These are phyloP conservation scores for Mobula hypostoma DNA, from an alignment of 2,113 vertebrate genomes.

Conservation along the genomic window DNA sequence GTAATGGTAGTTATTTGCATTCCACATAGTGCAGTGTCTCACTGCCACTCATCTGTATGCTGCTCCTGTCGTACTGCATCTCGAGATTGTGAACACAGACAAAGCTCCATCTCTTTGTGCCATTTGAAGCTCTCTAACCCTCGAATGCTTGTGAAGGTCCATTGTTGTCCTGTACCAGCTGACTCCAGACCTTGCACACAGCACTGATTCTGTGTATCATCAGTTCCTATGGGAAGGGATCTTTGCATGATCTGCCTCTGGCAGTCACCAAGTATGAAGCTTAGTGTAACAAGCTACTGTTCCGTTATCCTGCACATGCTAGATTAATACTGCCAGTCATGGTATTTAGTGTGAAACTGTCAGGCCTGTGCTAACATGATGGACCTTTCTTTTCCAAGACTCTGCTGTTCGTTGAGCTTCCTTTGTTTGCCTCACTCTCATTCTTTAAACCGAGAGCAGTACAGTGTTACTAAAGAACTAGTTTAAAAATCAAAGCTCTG, in stretches of 20 bases:
- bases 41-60: conserved; percentile 37
- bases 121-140: conserved; percentile 34
- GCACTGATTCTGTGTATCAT: conserved; percentile 30
- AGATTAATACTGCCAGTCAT: background rate
- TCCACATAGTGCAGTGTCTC: conserved; percentile 35
- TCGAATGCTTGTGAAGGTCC: conserved; percentile 33
- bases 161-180: conserved; percentile 35
- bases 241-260: conserved; percentile 25
- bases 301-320: background rate
- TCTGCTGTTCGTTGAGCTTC: background rate
- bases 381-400: background rate
- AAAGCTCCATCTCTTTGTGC: conserved; percentile 36
- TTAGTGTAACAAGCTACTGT: background rate
- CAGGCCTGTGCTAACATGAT: background rate
- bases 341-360: background rate
- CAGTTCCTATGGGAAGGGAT: conserved; percentile 25
- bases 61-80: conserved; percentile 20
- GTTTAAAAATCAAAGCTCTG: background rate
- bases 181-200: conserved; percentile 27
- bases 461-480: background rate
- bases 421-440: background rate
- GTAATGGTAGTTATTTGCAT: conserved; percentile 38
- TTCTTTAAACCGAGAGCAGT: background rate
- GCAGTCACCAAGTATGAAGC: background rate
- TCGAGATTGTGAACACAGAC: conserved; percentile 33